Percentiles rank a stretch among this genome's conserved stretches.
These are phyloP conservation scores for Orthonyx spaldingii DNA, from an alignment of 2,113 vertebrate species.

Conservation along the genomic window DNA sequence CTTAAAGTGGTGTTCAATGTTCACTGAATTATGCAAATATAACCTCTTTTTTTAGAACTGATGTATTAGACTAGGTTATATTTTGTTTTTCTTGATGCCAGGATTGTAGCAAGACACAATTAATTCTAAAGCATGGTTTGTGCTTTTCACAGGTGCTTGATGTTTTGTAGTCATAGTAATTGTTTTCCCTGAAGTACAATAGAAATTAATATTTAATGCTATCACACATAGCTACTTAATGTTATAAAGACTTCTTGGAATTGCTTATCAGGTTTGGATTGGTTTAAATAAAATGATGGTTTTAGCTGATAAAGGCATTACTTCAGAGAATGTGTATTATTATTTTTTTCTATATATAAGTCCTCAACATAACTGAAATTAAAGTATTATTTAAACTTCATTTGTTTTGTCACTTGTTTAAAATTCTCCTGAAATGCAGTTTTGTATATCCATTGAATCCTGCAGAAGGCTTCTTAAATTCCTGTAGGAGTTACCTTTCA, in stretches of 20 bases:
- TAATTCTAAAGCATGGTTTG: constrained; percentile 13
- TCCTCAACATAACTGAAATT: not conserved
- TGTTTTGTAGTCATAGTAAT: constrained; percentile 54
- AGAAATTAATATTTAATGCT: constrained; percentile 67
- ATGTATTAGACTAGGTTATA: not conserved
- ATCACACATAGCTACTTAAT: constrained; percentile 51
- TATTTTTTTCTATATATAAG: not conserved
- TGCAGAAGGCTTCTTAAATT: not conserved
- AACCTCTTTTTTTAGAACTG: constrained; percentile 20
- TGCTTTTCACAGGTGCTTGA: constrained; percentile 46
- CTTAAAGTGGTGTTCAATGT: not conserved
- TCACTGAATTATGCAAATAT: constrained; percentile 61
- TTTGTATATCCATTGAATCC: not conserved
- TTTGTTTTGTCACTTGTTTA: constrained; percentile 10
- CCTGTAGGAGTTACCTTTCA: not conserved
- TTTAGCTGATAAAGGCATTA: not conserved
- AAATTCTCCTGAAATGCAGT: not conserved
- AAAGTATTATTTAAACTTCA: not conserved
- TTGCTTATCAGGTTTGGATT: constrained; percentile 40
- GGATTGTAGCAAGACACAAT: constrained; percentile 1
- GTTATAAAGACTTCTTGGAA: constrained; percentile 47
- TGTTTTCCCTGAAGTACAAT: constrained; percentile 61
- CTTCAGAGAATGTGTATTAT: not conserved
- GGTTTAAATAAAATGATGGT: not conserved
- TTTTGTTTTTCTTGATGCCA: constrained; percentile 10